Percentiles rank a stretch among this genome's conserved stretches.
These are phyloP conservation scores for Mormyrops attenuatus DNA, from an alignment of 2,797 vertebrate genomes.

Conservation along the genomic window DNA sequence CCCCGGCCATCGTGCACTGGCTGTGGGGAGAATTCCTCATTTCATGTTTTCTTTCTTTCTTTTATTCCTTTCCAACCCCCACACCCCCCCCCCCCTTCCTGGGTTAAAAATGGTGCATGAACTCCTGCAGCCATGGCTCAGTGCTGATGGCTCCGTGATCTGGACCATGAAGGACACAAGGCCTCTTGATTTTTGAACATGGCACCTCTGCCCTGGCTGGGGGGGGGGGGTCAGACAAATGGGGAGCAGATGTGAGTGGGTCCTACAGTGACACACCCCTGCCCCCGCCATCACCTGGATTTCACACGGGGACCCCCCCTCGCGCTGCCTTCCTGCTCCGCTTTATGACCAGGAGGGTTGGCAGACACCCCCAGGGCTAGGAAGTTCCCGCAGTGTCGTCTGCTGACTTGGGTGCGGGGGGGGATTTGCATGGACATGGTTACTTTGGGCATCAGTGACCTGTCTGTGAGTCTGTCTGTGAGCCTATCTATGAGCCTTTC, in stretches of 20 bases:
- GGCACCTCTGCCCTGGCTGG: not conserved
- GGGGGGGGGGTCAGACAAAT: conserved; percentile 11
- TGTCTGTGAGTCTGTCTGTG: not conserved
- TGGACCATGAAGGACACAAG: not conserved
- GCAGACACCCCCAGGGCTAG: not conserved
- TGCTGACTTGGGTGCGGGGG: not conserved
- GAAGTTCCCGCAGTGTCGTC: not conserved
- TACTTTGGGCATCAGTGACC: not conserved
- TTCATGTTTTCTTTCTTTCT: conserved; percentile 40
- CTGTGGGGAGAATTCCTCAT: conserved; percentile 33
- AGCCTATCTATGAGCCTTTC: not conserved
- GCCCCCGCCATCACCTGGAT: not conserved
- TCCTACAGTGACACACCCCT: not conserved
- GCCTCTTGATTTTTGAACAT: not conserved
- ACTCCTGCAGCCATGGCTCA: conserved; percentile 30
- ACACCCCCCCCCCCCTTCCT: not conserved
- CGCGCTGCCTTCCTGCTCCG: not conserved
- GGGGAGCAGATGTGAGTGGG: conserved; percentile 23
- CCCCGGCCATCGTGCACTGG: conserved; percentile 33
- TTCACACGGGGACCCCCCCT: not conserved
- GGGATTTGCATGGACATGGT: not conserved
- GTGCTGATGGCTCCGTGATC: conserved; percentile 34
- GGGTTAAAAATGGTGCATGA: conserved; percentile 47
- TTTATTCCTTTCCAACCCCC: conserved; percentile 49
- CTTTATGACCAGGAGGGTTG: not conserved